Evolutionary conservation across 2,113 vertebrate genomes (phyloP).

Genomic region (Saguinus midas): DNA sequence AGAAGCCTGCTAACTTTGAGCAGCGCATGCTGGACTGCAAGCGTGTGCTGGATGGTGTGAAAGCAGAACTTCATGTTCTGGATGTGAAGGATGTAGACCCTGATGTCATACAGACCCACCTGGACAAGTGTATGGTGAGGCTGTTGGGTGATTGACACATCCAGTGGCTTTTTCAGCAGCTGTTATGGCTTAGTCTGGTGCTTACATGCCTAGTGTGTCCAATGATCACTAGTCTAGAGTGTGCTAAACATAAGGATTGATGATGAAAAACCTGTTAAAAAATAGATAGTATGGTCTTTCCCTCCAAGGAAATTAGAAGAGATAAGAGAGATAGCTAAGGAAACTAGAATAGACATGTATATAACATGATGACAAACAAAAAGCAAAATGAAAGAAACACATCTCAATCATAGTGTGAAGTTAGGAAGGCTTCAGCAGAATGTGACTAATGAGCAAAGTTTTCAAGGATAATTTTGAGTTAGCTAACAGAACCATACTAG

Average conservation of each 20-base stretch:
- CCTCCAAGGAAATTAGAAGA: background rate
- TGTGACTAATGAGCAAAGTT: background rate
- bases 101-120: slow-evolving; percentile 91
- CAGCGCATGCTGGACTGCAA: slow-evolving; percentile 98
- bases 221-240: background rate
- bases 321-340: background rate
- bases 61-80: slow-evolving; percentile 91
- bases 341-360: background rate
- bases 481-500: background rate
- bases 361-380: background rate
- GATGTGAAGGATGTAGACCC: slow-evolving; percentile 90
- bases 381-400: background rate
- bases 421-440: background rate
- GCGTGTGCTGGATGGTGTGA: slow-evolving; percentile 92
- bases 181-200: background rate
- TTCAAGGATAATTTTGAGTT: slow-evolving; percentile 29
- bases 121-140: slow-evolving; percentile 95
- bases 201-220: background rate
- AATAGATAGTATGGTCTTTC: background rate
- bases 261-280: background rate
- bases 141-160: rapidly evolving
- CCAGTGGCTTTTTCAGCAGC: background rate
- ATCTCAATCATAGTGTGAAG: background rate
- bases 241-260: background rate
- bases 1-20: slow-evolving; percentile 99